Evolutionary conservation across 2,797 vertebrate genomes (phyloP).

Genomic region (Psittacula echo): DNA sequence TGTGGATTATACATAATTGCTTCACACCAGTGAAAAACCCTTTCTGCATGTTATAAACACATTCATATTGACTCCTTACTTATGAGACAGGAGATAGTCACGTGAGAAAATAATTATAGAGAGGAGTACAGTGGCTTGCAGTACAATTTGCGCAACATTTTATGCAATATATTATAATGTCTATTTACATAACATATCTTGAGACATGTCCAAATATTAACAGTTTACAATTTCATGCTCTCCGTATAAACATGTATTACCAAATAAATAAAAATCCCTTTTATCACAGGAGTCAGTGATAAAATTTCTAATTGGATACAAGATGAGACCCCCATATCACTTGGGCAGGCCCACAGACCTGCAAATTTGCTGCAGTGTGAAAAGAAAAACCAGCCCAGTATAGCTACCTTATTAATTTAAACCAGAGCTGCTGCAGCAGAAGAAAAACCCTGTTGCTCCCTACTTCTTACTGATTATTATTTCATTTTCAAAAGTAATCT

Average conservation of each 20-base stretch:
- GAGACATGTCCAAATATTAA: background rate
- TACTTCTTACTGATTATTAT: background rate
- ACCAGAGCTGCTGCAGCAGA: background rate
- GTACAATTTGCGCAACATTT: background rate
- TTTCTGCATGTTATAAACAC: slow-evolving; percentile 43
- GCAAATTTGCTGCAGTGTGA: background rate
- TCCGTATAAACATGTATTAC: background rate
- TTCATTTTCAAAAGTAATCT: slow-evolving; percentile 7
- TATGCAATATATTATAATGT: background rate
- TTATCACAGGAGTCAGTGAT: background rate
- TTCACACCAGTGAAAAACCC: slow-evolving; percentile 44
- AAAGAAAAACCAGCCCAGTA: background rate
- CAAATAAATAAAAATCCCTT: background rate
- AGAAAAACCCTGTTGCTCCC: background rate
- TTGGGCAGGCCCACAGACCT: background rate
- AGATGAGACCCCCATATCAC: background rate
- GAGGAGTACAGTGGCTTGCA: background rate
- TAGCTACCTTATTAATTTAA: background rate
- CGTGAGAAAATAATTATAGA: background rate
- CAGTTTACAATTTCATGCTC: background rate
- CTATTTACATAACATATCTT: background rate
- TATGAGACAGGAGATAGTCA: background rate
- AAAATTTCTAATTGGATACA: background rate
- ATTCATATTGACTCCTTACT: background rate
- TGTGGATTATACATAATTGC: slow-evolving; percentile 36